phyloP scores from a whole-genome alignment of 2,888 invertebrate species.

The Sericinus montela region DNA sequence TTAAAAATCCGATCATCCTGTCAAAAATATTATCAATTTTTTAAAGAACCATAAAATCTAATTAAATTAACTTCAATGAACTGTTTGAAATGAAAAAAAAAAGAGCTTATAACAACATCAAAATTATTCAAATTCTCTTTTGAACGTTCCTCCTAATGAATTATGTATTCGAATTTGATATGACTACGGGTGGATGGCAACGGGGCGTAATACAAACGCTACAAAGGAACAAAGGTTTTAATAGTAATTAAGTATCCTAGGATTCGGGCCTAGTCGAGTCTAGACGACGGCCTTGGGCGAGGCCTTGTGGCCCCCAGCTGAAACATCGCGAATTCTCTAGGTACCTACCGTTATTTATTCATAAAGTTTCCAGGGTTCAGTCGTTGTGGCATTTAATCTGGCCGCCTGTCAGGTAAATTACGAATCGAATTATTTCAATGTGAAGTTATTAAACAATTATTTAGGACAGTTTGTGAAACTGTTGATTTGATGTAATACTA shows the following conservation, averaged over 20 bases:
- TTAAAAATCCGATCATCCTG: too few species aligned
- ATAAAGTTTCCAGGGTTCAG: constrained; percentile 19
- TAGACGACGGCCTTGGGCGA: constrained; percentile 41
- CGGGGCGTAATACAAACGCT: neutral
- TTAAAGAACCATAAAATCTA: too few species aligned
- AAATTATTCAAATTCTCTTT: neutral
- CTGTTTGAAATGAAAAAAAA: too few species aligned
- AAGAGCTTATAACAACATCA: too few species aligned
- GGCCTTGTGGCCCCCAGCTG: constrained; percentile 33
- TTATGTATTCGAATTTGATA: constrained; percentile 9
- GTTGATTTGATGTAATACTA: too few species aligned
- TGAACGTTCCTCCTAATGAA: neutral
- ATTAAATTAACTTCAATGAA: too few species aligned
- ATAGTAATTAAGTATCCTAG: constrained; percentile 35
- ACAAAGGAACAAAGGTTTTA: constrained; percentile 20
- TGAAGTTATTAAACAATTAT: neutral
- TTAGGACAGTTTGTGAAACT: too few species aligned
- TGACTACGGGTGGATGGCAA: neutral
- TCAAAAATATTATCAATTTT: too few species aligned
- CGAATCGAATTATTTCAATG: neutral
- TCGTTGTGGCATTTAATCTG: constrained; percentile 9
- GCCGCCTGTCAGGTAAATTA: constrained; percentile 1
- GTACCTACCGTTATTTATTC: constrained; percentile 24
- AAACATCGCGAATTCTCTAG: constrained; percentile 18
- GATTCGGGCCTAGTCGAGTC: constrained; percentile 28